Base-by-base conservation (phyloP, 1,140 invertebrate genomes). In the Agraylea sexmaculata region DNA sequence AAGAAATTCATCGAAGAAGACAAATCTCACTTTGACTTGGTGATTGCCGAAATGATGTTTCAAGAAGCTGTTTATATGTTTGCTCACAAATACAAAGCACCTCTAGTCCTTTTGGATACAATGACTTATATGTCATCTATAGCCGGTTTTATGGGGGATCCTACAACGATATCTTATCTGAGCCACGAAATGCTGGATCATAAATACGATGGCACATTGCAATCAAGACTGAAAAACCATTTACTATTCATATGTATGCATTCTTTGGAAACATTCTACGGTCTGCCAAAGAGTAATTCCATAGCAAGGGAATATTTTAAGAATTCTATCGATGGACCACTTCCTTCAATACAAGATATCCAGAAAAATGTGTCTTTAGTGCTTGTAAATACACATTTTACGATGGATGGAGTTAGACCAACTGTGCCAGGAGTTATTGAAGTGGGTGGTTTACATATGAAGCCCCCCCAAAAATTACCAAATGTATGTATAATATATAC, bases 91-190 rank as follows among this genome's bases (percentile, higher is more conserved):
- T 49, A 49, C 25, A 45, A 49, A 20, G 43, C 47, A 16, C 43
- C 47, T 21, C 27, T 49, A 19, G 40, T 45, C 4, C 15, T 37
- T 4, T 30, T 43, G 3, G 35, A 31, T 4, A 37, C 42, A 8
- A 34, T 42, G 4, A 31, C 22, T 8, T 20, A 29, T 6, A 32
- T 34, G 8, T 25, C 27, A 10, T 42, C 44, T 13, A 31, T 42
- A 3, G 42, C 28, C 28, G 54, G 58, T 42, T 47, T 55, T 12
- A 64, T 60, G 60, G 62, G 62, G 29, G 43, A 58, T n/a, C 13
- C 58, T 3, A 56, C 54, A 3, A 56, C 59, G 1, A 54, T 54
- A 52, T 54, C 57, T 0, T 33, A 60, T 17, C 58, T 62, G 30
- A 56, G 59, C 2, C 57, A 61, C 41, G 47, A 59, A 5, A 1